Evolutionary conservation across 2,113 vertebrate species (phyloP).

Genomic region (Papio anubis): DNA sequence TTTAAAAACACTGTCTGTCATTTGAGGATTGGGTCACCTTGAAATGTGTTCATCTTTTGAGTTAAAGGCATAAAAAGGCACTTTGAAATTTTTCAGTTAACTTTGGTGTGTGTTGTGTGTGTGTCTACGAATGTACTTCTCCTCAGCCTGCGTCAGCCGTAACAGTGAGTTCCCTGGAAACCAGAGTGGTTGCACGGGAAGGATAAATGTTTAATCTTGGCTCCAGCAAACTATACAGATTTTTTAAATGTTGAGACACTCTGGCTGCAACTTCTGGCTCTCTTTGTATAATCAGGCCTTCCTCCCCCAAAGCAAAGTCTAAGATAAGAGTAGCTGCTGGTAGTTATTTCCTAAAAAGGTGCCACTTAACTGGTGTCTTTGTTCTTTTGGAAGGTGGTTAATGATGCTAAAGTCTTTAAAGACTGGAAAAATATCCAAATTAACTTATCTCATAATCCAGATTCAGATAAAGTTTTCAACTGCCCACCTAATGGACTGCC

Average conservation of each 20-base stretch:
- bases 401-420: conserved; percentile 44
- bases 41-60: conserved; percentile 78
- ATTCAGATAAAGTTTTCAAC: not conserved
- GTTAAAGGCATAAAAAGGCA: conserved; percentile 70
- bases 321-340: conserved; percentile 25
- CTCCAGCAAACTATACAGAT: conserved; percentile 14
- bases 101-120: conserved; percentile 53
- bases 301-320: conserved; percentile 22
- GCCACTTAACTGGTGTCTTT: not conserved
- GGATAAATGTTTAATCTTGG: conserved; percentile 74
- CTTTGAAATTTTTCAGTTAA: conserved; percentile 70
- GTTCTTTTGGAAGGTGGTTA: conserved; percentile 10
- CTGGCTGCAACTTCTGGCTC: conserved; percentile 7
- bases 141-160: not conserved
- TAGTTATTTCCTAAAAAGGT: conserved; percentile 49
- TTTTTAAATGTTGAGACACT: conserved; percentile 54
- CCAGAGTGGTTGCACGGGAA: conserved; percentile 17
- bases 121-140: not conserved
- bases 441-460: not conserved
- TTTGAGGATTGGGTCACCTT: conserved; percentile 78
- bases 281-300: conserved; percentile 39
- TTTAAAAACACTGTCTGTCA: conserved; percentile 75
- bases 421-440: not conserved
- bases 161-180: conserved; percentile 61
- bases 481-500: not conserved